These are phyloP conservation scores for Hololepta plana DNA, from an alignment of 2,888 invertebrate genomes.

Conservation along the genomic window DNA sequence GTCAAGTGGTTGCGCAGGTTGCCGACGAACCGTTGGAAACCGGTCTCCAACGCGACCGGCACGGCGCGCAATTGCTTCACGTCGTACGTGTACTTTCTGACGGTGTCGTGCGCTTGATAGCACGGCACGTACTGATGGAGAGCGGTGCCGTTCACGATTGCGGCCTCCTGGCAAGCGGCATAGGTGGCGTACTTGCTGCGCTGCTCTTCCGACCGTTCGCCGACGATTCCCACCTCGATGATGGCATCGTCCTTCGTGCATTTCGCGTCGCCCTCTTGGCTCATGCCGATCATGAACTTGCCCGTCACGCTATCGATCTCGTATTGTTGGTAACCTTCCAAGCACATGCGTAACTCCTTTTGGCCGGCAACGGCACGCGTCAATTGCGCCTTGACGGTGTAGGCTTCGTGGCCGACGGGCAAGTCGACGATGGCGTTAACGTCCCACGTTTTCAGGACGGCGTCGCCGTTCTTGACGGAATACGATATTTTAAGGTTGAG, in stretches of 20 bases:
- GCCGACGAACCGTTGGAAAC: constrained; percentile 6
- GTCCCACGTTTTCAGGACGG: constrained; percentile 19
- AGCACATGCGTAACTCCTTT: constrained; percentile 21
- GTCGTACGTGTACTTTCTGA: constrained; percentile 21
- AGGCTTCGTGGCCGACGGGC: constrained; percentile 17
- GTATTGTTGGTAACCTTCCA: constrained; percentile 20
- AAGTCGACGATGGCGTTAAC: constrained; percentile 16
- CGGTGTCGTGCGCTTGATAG: constrained; percentile 16
- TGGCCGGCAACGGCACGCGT: constrained; percentile 19
- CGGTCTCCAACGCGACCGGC: constrained; percentile 10
- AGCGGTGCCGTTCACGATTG: constrained; percentile 13
- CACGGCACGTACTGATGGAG: constrained; percentile 14
- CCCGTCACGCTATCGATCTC: constrained; percentile 17
- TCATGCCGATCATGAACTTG: constrained; percentile 18
- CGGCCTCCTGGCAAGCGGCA: constrained; percentile 13
- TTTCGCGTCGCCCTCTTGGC: constrained; percentile 17
- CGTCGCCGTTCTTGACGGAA: constrained; percentile 18
- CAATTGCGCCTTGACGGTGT: constrained; percentile 17
- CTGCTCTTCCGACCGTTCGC: constrained; percentile 22
- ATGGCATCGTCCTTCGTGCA: constrained; percentile 19
- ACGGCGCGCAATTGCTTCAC: constrained; percentile 10
- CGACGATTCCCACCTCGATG: constrained; percentile 18
- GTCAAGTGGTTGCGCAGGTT: not conserved
- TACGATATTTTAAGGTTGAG: constrained; percentile 16
- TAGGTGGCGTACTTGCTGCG: constrained; percentile 13